Base-by-base conservation (phyloP, 2,888 invertebrate genomes). In the Dynastes maya region DNA sequence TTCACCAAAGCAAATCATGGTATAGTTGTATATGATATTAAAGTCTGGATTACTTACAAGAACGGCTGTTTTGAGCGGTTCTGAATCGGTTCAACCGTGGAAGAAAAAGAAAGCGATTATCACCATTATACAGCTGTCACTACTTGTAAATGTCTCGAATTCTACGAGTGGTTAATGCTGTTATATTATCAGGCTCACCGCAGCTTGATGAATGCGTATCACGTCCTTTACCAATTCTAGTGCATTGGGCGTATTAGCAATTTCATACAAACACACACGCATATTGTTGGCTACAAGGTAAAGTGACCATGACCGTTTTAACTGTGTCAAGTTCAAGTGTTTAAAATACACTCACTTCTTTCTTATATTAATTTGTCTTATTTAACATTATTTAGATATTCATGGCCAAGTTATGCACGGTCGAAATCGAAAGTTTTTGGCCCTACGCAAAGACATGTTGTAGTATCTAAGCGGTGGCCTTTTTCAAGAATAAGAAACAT, bases 101-200 rank as follows among this genome's bases (percentile, higher is more conserved):
- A 22, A 22, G 22, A 22, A 22, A 22, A 22, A 22, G 22, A 22
- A 22, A 22, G 22, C 22, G 1, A 22, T 22, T 22, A 2, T 22
- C 16, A 9, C 13, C 53, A 1, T 58, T 79, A 83, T 82, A 83
- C 82, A 81, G 76, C 63, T 74, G 72, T 78, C 77, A 81, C 78
- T 64, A 72, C 81, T 81, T 74, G 79, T 80, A 81, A 78, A 83
- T 80, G 81, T 71, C 58, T 80, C n/a, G 58, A 78, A 78, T 72
- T 83, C 82, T 83, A 81, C 80, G 80, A 81, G 84, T 80, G 74
- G 78, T 78, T 67, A 78, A 53, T 29, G 82, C 83, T 84, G 84
- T 84, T 82, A 84, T 16, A 85, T 75, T 70, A 82, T 80, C 1
- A 45, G 8, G 45, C 45, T 45, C 2, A 11, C 8, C 45, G 3